Evolutionary conservation across 2,113 vertebrate genomes (phyloP), one percentile per base, ranked within the genome.

Genomic region (Urocynchramus pylzowi): DNA sequence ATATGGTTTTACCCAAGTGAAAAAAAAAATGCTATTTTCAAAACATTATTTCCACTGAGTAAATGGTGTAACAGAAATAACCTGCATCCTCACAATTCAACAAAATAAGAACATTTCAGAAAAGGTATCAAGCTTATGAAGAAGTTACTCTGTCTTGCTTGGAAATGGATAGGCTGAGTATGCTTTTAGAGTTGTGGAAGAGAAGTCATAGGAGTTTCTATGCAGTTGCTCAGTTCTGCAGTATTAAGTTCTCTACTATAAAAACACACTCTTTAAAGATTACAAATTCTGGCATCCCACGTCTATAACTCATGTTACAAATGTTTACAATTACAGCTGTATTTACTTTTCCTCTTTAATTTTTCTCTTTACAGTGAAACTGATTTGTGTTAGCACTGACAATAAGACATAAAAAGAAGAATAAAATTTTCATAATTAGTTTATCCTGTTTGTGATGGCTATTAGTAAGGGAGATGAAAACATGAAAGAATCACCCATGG

Each of bases 341-440:
- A 74, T 94, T 96, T 89, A 68, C 37, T 77, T 54, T 83, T 53
- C 14, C 30, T 81, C 23, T 53, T 61, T 13, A 20, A 19, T 27
- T 21, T 26, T 16, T 1, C 16, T 31, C 3, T 22, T 80, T 45
- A 41, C 20, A 47, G 49, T 54, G 45, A 86, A 84, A 39, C 11
- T 92, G 85, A 90, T 96, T 93, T 86, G 92, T 88, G 50, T 69
- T 70, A 84, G 33, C 69, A 88, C 35, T 88, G 82, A 86, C 92
- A 95, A 24, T 37, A 78, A 56, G 37, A 74, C 8, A 9, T n/a
- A 87, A 71, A 52, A 92, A 90, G 69, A 68, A 94, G 86, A 94
- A 81, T 10, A 45, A 74, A 39, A 59, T 86, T 81, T 95, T 93
- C 44, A 45, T 68, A 33, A n/a, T 82, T 30, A 78, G 23, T 53